phyloP scores from a whole-genome alignment of 2,113 vertebrate genomes.

The Caloenas nicobarica region DNA sequence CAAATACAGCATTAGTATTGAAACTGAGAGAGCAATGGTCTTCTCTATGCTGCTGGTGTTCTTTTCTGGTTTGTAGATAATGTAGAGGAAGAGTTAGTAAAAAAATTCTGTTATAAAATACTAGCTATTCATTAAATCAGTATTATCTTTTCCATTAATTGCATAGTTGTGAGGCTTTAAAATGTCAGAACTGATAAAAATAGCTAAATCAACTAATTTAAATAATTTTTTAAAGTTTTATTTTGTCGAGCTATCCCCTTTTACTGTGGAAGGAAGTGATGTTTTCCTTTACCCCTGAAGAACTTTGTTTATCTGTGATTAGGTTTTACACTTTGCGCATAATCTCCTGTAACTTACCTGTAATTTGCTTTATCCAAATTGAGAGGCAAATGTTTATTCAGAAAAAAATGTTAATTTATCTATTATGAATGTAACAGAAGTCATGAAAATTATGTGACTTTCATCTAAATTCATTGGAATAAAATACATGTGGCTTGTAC shows the following conservation, averaged over 20 bases:
- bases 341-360: background rate
- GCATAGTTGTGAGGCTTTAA: background rate
- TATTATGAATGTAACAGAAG: background rate
- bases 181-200: background rate
- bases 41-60: background rate
- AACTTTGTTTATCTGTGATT: background rate
- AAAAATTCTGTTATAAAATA: background rate
- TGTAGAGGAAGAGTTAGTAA: background rate
- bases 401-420: background rate
- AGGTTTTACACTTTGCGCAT: background rate
- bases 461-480: background rate
- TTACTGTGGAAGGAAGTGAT: background rate
- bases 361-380: background rate
- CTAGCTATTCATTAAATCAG: background rate
- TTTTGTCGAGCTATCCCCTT: background rate
- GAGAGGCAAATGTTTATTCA: background rate
- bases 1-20: fast-evolving
- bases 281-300: background rate
- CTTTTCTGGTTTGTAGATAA: background rate
- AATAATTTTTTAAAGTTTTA: background rate
- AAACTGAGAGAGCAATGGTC: background rate
- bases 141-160: background rate
- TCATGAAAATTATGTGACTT: background rate
- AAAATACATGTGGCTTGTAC: background rate
- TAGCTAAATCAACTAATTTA: background rate